A percentile compares a stretch with the other conserved stretches of the same genome.
phyloP scores from a whole-genome alignment of 2,888 invertebrate species.

The Apodemia duryi region DNA sequence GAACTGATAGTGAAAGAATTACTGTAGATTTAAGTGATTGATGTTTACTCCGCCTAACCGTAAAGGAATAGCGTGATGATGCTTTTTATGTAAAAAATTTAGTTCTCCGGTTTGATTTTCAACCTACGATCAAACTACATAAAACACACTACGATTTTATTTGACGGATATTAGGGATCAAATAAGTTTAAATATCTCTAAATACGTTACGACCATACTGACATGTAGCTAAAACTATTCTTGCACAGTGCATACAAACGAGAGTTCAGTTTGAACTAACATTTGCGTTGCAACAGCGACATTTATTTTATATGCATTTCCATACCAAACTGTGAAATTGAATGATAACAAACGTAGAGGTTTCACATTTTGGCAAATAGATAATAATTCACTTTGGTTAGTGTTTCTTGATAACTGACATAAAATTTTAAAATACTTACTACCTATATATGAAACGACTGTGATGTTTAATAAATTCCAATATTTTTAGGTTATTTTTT shows the following conservation, averaged over 20 bases:
- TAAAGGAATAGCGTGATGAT: too few species aligned
- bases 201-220: not conserved
- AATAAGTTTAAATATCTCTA: not conserved
- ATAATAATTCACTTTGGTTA: not conserved
- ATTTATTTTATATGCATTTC: slow-evolving; percentile 5
- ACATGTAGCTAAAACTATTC: not conserved
- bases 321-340: slow-evolving; percentile 5
- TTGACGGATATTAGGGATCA: too few species aligned
- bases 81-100: too few species aligned
- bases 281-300: not conserved
- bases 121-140: too few species aligned
- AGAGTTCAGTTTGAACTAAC: slow-evolving; percentile 6
- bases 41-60: too few species aligned
- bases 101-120: too few species aligned
- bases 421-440: not conserved
- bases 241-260: not conserved
- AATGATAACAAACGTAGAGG: slow-evolving; percentile 7
- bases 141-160: too few species aligned
- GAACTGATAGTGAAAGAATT: too few species aligned
- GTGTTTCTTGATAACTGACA: not conserved
- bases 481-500: too few species aligned
- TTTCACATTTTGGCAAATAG: not conserved
- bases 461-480: too few species aligned
- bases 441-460: too few species aligned
- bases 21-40: too few species aligned